phyloP scores from a whole-genome alignment of 2,797 vertebrate genomes.

The Myotis pilosus region DNA sequence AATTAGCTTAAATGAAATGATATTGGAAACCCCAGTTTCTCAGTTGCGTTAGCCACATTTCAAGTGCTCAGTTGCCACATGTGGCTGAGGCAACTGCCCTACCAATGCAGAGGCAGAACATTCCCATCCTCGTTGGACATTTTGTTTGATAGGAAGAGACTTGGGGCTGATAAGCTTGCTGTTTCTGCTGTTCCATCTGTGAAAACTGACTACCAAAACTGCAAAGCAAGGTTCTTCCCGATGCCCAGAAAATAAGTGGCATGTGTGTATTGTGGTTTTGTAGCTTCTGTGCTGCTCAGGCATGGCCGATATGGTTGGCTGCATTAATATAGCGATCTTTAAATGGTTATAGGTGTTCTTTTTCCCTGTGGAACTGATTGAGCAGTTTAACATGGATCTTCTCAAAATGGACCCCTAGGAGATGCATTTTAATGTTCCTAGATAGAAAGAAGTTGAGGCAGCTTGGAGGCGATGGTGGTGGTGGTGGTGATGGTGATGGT shows the following conservation, averaged over 20 bases:
- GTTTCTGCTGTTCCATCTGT: not conserved
- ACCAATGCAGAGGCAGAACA: not conserved
- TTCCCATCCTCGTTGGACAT: not conserved
- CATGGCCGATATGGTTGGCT: not conserved
- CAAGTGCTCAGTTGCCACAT: not conserved
- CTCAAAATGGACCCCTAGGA: constrained; percentile 18
- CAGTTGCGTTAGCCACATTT: not conserved
- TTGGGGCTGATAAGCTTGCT: not conserved
- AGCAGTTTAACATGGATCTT: constrained; percentile 5
- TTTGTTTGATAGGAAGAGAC: not conserved
- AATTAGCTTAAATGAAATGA: not conserved
- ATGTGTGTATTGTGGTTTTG: not conserved
- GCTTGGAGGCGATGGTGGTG: not conserved
- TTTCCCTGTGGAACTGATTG: not conserved
- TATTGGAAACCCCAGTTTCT: not conserved
- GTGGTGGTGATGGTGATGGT: not conserved
- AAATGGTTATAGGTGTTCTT: not conserved
- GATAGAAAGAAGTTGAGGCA: constrained; percentile 47
- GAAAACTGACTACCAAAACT: not conserved
- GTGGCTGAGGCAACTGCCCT: not conserved
- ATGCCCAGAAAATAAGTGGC: not conserved
- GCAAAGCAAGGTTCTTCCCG: not conserved
- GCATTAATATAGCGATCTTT: constrained; percentile 37
- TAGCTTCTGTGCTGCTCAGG: not conserved
- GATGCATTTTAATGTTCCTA: constrained; percentile 32